Conservation (phyloP, 1,140 invertebrate species). For the Homalodisca vitripennis region DNA sequence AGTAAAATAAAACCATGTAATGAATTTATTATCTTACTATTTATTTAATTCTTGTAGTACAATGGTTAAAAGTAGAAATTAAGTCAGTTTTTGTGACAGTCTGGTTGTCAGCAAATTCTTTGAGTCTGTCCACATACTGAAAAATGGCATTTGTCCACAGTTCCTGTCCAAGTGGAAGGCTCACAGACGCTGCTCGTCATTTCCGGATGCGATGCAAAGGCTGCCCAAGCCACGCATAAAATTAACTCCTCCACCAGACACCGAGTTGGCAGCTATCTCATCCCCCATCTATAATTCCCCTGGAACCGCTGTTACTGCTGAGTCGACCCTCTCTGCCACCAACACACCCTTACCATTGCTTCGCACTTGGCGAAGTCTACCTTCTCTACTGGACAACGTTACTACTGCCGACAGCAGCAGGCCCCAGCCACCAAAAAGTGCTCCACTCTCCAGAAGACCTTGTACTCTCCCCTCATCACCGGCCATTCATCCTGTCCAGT, state of each 20-base stretch:
- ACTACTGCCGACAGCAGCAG: neutral
- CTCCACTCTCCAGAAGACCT: constrained; percentile 13
- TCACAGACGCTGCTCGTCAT: constrained; percentile 48
- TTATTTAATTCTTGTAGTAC: too few relatives aligned
- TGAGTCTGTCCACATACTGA: too few relatives aligned
- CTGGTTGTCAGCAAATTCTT: too few relatives aligned
- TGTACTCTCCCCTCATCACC: constrained; percentile 28
- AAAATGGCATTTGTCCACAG: too few relatives aligned
- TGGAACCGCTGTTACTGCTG: constrained; percentile 4
- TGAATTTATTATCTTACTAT: too few relatives aligned
- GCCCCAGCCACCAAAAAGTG: neutral
- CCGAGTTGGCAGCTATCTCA: constrained; percentile 22
- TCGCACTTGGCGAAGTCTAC: constrained; percentile 20
- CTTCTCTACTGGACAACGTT: neutral
- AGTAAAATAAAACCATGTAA: too few relatives aligned
- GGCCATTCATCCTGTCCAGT: neutral
- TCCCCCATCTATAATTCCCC: neutral
- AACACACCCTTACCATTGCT: too few relatives aligned
- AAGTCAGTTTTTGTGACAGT: too few relatives aligned
- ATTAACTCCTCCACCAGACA: constrained; percentile 4
- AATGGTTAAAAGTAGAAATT: too few relatives aligned
- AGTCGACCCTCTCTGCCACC: constrained; percentile 21
- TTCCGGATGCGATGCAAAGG: constrained; percentile 45
- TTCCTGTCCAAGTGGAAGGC: constrained; percentile 44
- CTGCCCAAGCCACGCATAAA: constrained; percentile 6